Conservation (phyloP, 2,113 vertebrate species). For the Clupea harengus region DNA sequence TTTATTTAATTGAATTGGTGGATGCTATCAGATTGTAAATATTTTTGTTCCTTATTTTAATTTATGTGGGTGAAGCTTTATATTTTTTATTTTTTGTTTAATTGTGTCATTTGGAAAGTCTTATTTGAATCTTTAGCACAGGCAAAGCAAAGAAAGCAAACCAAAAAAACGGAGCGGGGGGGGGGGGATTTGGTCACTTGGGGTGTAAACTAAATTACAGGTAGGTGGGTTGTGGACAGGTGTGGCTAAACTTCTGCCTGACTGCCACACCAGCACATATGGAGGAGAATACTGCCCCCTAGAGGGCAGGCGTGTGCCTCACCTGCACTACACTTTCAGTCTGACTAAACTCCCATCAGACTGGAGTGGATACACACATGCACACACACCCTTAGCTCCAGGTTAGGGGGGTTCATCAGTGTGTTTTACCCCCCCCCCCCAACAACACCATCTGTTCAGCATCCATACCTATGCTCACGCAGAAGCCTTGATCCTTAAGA, state of each 20-base stretch:
- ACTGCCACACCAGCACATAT: no score
- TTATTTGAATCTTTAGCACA: slow-evolving; percentile 52
- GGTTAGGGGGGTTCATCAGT: neutral
- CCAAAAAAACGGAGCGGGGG: neutral
- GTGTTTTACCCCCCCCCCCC: neutral
- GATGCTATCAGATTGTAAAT: slow-evolving; percentile 66
- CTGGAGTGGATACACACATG: neutral
- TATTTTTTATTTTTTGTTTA: slow-evolving; percentile 35
- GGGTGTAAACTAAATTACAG: no score
- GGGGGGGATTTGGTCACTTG: no score
- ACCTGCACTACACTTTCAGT: no score
- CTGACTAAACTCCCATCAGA: no score
- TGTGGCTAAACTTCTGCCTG: no score
- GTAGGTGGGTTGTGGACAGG: no score
- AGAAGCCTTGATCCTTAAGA: no score
- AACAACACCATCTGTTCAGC: no score
- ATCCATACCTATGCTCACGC: no score
- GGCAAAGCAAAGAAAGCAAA: slow-evolving; percentile 34
- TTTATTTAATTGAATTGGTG: slow-evolving; percentile 66
- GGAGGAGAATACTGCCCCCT: no score
- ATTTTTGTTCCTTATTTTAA: slow-evolving; percentile 63
- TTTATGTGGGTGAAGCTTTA: slow-evolving; percentile 70
- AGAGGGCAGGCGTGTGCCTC: no score
- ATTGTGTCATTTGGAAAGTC: slow-evolving; percentile 46
- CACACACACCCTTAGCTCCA: neutral